A percentile compares a stretch with the other conserved stretches of the same genome.
phyloP scores from a whole-genome alignment of 2,888 invertebrate genomes.

The Automeris io region DNA sequence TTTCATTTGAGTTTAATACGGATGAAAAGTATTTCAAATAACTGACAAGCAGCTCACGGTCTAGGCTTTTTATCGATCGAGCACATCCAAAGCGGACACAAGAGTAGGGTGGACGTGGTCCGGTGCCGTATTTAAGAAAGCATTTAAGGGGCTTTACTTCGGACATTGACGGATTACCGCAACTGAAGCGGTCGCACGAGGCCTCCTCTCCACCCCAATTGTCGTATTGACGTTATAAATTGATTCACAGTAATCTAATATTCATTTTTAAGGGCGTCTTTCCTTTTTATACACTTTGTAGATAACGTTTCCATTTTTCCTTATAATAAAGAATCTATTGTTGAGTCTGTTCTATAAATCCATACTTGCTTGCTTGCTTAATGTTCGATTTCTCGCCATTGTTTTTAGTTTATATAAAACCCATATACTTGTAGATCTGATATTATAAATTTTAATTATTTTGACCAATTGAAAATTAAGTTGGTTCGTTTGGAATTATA shows the following conservation, averaged over 20 bases:
- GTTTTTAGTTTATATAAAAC: too few species aligned
- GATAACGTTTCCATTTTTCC: too few species aligned
- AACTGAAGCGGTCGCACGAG: conserved; percentile 39
- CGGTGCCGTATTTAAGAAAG: conserved; percentile 54
- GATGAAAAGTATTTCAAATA: not conserved
- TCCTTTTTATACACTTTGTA: not conserved
- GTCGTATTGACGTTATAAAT: conserved; percentile 45
- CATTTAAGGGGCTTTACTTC: conserved; percentile 59
- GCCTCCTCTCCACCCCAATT: conserved; percentile 30
- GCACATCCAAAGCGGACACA: conserved; percentile 32
- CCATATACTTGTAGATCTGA: too few species aligned
- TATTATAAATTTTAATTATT: too few species aligned
- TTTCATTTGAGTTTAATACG: too few species aligned
- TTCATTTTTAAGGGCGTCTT: conserved; percentile 20
- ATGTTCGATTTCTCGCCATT: too few species aligned
- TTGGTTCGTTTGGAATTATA: too few species aligned
- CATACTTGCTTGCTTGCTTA: too few species aligned
- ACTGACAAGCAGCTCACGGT: conserved; percentile 15
- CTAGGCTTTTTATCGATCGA: conserved; percentile 36
- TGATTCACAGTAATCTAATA: conserved; percentile 31
- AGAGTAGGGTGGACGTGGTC: conserved; percentile 25
- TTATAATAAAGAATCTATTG: too few species aligned
- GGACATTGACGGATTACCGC: conserved; percentile 64
- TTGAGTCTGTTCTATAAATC: too few species aligned
- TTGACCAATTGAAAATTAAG: too few species aligned